Evolutionary conservation across 2,797 vertebrate species (phyloP), one percentile per base, ranked within the genome.

Genomic region (Hypotaenidia philippensis): DNA sequence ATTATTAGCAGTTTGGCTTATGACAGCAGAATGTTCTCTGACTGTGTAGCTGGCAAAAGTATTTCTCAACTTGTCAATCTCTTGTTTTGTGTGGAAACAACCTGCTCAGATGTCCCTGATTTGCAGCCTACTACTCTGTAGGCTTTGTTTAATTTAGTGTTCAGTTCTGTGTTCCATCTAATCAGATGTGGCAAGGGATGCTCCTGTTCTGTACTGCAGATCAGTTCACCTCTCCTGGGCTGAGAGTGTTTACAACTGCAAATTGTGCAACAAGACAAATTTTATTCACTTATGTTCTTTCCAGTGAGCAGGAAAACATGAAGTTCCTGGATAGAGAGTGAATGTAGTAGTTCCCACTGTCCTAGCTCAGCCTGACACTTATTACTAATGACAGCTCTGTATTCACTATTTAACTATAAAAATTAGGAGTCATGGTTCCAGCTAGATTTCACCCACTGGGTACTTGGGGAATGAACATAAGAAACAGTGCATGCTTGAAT

Each of bases 151-250:
- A 74, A 47, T 13, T 81, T 75, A 63, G 13, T 5, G 4, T 77
- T n/a, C 19, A 27, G 26, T 77, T 81, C 77, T 56, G 14, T 8
- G 6, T 13, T 66, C 10, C 10, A 5, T 81, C 44, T 87, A 52
- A 59, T 72, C 16, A 34, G 59, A 26, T 2, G 1, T 76, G 45
- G 25, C 27, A 47, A 50, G 32, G 31, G 13, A n/a, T 0, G 0
- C 9, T 78, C 5, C 38, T 68, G 19, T 50, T 82, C 23, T 0
- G 3, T 45, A 79, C 70, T 84, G 70, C 40, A 84, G 40, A 79
- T 68, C 29, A 38, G 27, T 83, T 92, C 31, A 4, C 3, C 22
- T 68, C 56, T 79, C 15, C 36, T 66, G 50, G n/a, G 14, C 13
- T 36, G 56, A 38, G 10, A 50, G 23, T 19, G 34, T 70, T 78